Evolutionary conservation across 2,113 vertebrate species (phyloP).

Genomic region (Prietella phreatophila): DNA sequence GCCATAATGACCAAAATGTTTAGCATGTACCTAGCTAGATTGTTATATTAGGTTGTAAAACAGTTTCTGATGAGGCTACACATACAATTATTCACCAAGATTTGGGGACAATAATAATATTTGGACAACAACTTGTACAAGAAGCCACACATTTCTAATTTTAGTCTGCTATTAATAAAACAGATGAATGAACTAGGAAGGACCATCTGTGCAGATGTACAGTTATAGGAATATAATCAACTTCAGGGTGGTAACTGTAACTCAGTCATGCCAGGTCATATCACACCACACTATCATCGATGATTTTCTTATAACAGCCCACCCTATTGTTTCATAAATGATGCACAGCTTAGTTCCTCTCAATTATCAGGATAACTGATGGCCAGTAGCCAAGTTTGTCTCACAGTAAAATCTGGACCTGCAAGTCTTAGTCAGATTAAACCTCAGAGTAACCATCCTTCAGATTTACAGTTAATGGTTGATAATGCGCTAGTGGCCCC

Average conservation of each 20-base stretch:
- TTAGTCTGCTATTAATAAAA: not conserved
- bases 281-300: not conserved
- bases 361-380: conserved; percentile 32
- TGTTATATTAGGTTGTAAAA: not conserved
- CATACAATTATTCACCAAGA: not conserved
- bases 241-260: not conserved
- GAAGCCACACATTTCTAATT: not conserved
- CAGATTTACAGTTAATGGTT: conserved; percentile 40
- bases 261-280: not conserved
- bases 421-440: conserved; percentile 17
- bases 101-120: not conserved
- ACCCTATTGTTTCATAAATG: not conserved
- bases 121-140: not conserved
- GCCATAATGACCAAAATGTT: not conserved
- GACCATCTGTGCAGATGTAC: not conserved
- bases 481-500: conserved; percentile 30
- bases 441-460: conserved; percentile 21
- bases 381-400: conserved; percentile 41
- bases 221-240: not conserved
- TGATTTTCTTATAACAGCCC: not conserved
- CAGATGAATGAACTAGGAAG: not conserved
- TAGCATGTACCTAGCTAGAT: not conserved
- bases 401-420: conserved; percentile 25
- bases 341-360: conserved; percentile 1
- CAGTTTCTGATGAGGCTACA: not conserved